A percentile compares a stretch with the other conserved stretches of the same genome.
phyloP scores from a whole-genome alignment of 2,888 invertebrate species.

The Machimus rusticus region DNA sequence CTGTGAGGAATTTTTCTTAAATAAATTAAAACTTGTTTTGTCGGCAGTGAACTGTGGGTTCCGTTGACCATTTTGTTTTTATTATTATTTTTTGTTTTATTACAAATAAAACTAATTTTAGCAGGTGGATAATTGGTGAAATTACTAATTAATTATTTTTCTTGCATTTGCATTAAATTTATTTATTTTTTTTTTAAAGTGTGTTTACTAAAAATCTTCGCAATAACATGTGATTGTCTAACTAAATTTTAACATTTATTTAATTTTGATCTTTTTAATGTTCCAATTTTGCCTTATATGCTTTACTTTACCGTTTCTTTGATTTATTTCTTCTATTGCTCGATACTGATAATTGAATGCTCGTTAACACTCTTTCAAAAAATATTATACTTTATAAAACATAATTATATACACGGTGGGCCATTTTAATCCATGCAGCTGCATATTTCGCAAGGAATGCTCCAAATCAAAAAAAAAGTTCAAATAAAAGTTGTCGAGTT shows the following conservation, averaged over 20 bases:
- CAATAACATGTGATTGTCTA: conserved; percentile 4
- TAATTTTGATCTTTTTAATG: not conserved
- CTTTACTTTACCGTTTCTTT: not conserved
- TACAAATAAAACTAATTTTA: too few relatives aligned
- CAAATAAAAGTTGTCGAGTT: too few relatives aligned
- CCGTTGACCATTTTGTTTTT: not conserved
- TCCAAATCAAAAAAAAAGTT: too few relatives aligned
- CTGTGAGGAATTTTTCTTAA: not conserved
- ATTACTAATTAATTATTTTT: too few relatives aligned
- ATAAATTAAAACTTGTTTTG: not conserved
- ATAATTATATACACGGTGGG: too few relatives aligned
- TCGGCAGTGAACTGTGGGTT: not conserved
- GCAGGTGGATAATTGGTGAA: too few relatives aligned
- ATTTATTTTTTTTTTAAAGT: not conserved
- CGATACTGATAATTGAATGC: not conserved
- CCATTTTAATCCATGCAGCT: too few relatives aligned
- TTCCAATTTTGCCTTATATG: not conserved
- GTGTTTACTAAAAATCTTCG: too few relatives aligned
- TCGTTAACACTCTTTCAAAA: too few relatives aligned
- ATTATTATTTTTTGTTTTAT: not conserved
- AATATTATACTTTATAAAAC: too few relatives aligned
- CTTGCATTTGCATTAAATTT: not conserved
- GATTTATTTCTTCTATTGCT: not conserved
- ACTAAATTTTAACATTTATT: conserved; percentile 1
- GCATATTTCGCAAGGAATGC: too few relatives aligned